Percentiles rank a stretch among this genome's conserved stretches.
phyloP scores from a whole-genome alignment of 2,113 vertebrate genomes.

The Tachysurus vachellii region DNA sequence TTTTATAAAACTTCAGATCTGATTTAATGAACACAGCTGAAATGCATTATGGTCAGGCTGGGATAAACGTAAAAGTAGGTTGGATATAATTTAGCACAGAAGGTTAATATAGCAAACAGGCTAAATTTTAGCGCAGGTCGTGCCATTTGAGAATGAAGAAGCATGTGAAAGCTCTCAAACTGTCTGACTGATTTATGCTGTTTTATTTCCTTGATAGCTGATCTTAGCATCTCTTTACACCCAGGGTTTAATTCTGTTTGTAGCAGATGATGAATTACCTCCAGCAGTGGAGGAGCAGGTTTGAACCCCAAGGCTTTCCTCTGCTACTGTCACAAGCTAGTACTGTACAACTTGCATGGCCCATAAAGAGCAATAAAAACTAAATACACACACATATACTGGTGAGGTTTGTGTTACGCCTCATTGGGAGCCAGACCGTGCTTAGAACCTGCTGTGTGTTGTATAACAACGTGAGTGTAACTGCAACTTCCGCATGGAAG shows the following conservation, averaged over 20 bases:
- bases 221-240: conserved; percentile 35
- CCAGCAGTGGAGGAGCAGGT: conserved; percentile 56
- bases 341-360: not conserved
- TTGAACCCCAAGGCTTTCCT: conserved; percentile 46
- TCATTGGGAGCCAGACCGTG: not conserved
- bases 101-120: conserved; percentile 61
- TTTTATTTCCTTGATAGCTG: conserved; percentile 35
- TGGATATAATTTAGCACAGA: conserved; percentile 59
- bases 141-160: conserved; percentile 53
- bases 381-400: not conserved
- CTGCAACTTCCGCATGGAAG: not conserved
- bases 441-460: not conserved
- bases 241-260: conserved; percentile 50
- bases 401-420: not conserved
- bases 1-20: not conserved
- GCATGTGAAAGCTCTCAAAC: conserved; percentile 65
- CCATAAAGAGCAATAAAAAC: conserved; percentile 11
- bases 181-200: conserved; percentile 72
- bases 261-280: conserved; percentile 66
- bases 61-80: conserved; percentile 55
- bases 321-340: not conserved
- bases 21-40: not conserved
- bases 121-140: conserved; percentile 60
- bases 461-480: not conserved
- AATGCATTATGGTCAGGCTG: not conserved